These are phyloP conservation scores for Fulmarus glacialis DNA, from an alignment of 2,113 vertebrate species.

Conservation along the genomic window DNA sequence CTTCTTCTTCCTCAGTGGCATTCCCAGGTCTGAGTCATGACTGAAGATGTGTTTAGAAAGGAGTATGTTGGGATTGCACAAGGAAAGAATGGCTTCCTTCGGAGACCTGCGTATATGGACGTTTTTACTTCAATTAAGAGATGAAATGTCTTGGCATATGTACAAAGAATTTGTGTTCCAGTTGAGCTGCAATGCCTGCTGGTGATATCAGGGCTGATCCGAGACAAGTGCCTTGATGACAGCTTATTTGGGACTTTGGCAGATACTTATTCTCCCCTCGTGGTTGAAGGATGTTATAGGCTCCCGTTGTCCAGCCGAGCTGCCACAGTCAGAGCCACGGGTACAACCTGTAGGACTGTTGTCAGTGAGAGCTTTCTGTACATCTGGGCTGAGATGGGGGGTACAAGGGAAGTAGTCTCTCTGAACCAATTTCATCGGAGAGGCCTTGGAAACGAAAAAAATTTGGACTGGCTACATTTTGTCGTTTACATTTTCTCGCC, in stretches of 20 bases:
- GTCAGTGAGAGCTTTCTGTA: not conserved
- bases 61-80: not conserved
- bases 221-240: not conserved
- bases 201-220: not conserved
- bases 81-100: not conserved
- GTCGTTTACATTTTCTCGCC: not conserved
- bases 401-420: not conserved
- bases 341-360: not conserved
- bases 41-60: not conserved
- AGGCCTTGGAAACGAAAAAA: not conserved
- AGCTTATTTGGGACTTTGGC: not conserved
- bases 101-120: not conserved
- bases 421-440: not conserved
- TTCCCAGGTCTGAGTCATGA: not conserved
- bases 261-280: not conserved
- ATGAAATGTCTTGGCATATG: not conserved
- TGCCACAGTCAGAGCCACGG: not conserved
- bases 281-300: not conserved
- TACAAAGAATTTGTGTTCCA: slow-evolving; percentile 20
- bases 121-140: not conserved
- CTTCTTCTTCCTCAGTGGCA: not conserved
- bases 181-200: not conserved
- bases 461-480: not conserved
- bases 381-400: not conserved
- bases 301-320: not conserved